phyloP scores from a whole-genome alignment of 1,140 invertebrate species.

The Nephotettix cincticeps region DNA sequence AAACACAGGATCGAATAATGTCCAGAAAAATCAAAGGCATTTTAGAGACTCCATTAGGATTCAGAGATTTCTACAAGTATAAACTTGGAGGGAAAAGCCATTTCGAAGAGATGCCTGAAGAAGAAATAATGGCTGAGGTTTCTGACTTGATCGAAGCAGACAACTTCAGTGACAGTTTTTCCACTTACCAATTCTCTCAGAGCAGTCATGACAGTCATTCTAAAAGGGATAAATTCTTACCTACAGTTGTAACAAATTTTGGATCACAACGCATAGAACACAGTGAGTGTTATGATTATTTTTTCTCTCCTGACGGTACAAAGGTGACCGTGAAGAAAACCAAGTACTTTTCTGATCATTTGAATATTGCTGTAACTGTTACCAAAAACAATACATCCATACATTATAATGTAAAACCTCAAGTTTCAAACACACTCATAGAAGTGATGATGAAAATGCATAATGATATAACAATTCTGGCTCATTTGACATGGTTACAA shows the following conservation, averaged over 20 bases:
- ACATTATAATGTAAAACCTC: neutral
- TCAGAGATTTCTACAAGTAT: neutral
- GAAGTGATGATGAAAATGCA: neutral
- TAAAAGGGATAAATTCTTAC: neutral
- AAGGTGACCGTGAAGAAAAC: neutral
- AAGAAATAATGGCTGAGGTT: neutral
- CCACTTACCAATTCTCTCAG: no score
- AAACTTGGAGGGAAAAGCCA: neutral
- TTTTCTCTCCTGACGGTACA: neutral
- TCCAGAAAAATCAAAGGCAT: neutral
- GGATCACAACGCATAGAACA: neutral
- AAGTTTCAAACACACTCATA: neutral
- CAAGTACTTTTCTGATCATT: neutral
- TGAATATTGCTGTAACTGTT: neutral
- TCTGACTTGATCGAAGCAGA: neutral
- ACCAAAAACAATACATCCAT: neutral
- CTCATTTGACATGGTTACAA: neutral
- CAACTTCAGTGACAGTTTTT: neutral
- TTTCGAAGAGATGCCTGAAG: neutral
- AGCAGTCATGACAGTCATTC: neutral
- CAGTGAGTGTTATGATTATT: neutral
- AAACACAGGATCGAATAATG: neutral
- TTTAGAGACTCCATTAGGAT: neutral
- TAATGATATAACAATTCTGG: neutral
- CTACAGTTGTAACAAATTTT: neutral